Evolutionary conservation across 2,797 vertebrate genomes (phyloP), one percentile per base, ranked within the genome.

Genomic region (Cephalopachus bancanus): DNA sequence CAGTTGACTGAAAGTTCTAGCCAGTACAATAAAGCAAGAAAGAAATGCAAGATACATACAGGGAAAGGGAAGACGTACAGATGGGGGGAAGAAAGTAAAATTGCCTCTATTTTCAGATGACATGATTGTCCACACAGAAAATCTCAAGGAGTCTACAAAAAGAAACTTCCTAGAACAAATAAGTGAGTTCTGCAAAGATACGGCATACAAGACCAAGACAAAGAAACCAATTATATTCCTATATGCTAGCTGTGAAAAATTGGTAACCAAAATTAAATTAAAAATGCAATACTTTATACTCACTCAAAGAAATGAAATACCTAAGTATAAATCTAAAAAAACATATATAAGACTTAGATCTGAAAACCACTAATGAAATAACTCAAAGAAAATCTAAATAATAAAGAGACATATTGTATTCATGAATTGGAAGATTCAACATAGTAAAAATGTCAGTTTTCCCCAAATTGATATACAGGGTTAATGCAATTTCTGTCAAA

Each of bases 201-300:
- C 10, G 1, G 9, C n/a, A 55, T 10, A 51, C 44, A 83, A 79
- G 67, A 62, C 37, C 49, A 67, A 62, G 67, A 72, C 20, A 14
- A 5, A 76, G 53, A 86, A 78, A 78, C 28, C 60, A 60, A 28
- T 49, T 84, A 7, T 22, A 10, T 44, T 76, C 76, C 28, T 20
- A 26, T 15, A 53, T 3, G 19, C 17, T 53, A 57, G 72, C 24
- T 44, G 51, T 49, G 62, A 92, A 76, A 71, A 49, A 33, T 1
- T 33, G 9, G 33, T 87, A 76, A 93, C 12, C 53, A 81, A 78
- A 90, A 83, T 92, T 88, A 55, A 81, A 81, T 60, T 22, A 81
- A 62, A 94, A 92, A 60, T 55, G 60, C 28, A 49, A 6, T 65
- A 60, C 71, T 83, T 87, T 84, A 44, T 4, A 80, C 53, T 30